Percentiles rank a stretch among this genome's conserved stretches.
Conservation (phyloP, 2,113 vertebrate genomes). For the Scalopus aquaticus region DNA sequence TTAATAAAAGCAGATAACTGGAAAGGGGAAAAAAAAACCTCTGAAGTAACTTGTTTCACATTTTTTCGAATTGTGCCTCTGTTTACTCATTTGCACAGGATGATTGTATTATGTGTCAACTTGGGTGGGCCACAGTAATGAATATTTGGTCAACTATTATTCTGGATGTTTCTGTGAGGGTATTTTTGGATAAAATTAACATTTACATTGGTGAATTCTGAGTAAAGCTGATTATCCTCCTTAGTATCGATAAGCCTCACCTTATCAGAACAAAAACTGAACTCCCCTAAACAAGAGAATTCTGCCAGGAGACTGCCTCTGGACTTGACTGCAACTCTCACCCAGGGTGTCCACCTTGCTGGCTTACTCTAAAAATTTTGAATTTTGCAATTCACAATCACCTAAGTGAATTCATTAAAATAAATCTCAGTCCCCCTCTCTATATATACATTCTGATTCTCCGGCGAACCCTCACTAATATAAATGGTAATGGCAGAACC, state of each 20-base stretch:
- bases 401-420: neutral
- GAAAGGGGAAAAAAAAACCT: too few relatives aligned
- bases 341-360: neutral
- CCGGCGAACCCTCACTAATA: neutral
- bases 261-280: neutral
- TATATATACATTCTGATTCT: neutral
- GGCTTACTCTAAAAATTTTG: neutral
- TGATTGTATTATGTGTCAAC: neutral
- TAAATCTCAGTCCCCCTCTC: neutral
- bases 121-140: neutral
- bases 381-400: neutral
- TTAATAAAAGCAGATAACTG: neutral
- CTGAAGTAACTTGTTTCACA: neutral
- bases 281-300: neutral
- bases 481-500: neutral
- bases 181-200: neutral
- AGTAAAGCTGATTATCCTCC: neutral
- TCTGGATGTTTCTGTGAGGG: neutral
- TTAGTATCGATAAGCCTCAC: neutral
- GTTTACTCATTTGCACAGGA: neutral
- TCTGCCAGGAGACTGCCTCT: neutral
- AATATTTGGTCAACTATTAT: neutral
- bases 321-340: neutral
- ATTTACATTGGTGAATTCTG: neutral
- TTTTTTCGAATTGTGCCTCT: neutral